Conservation (phyloP, 2,113 vertebrate species). For the Toxostoma redivivum region DNA sequence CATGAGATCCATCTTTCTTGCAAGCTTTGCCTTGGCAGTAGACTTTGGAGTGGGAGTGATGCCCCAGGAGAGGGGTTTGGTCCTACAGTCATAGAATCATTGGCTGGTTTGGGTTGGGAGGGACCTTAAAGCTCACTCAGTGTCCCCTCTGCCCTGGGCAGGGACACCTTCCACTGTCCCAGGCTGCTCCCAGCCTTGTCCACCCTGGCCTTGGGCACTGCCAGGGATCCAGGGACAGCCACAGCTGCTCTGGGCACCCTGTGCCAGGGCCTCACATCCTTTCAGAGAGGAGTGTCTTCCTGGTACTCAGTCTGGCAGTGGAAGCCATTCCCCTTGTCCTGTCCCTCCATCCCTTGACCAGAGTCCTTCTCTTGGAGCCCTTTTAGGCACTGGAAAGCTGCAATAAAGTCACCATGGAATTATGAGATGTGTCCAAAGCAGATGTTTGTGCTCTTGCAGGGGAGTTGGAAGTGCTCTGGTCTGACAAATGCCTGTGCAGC, state of each 20-base stretch:
- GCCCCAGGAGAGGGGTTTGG: background rate
- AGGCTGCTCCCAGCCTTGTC: fast-evolving
- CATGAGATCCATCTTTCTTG: background rate
- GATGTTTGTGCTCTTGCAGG: background rate
- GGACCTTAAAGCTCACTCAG: background rate
- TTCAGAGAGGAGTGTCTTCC: background rate
- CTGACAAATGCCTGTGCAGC: background rate
- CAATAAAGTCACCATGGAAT: background rate
- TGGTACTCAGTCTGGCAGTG: background rate
- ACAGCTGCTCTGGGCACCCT: background rate
- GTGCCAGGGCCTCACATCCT: background rate
- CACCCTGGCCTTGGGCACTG: fast-evolving
- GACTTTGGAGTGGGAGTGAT: background rate
- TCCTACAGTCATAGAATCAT: background rate
- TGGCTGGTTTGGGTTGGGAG: background rate
- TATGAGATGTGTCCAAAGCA: background rate
- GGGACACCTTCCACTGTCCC: fast-evolving
- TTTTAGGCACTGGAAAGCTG: background rate
- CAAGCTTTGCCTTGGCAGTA: background rate
- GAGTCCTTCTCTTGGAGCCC: background rate
- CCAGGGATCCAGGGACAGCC: background rate
- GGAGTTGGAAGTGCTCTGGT: background rate
- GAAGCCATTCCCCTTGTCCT: background rate
- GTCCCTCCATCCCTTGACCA: background rate
- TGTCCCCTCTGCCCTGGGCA: background rate